Evolutionary conservation across 2,888 invertebrate species (phyloP).

Genomic region (Eupithecia tripunctaria): DNA sequence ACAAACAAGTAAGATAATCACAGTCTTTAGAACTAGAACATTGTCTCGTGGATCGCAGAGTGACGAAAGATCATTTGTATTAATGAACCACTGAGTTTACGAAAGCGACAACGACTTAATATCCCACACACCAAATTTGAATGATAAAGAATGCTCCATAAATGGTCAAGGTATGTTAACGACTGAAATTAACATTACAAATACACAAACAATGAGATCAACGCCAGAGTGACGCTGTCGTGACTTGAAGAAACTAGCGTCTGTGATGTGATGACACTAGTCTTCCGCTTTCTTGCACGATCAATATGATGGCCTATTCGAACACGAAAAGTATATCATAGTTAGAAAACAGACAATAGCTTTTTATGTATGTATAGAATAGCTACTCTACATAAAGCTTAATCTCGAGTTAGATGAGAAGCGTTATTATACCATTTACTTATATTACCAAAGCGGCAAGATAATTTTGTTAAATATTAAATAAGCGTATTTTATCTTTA

Average conservation of each 20-base stretch:
- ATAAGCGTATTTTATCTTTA: no score
- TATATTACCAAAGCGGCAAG: no score
- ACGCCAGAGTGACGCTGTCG: constrained; percentile 35
- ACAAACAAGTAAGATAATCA: background rate
- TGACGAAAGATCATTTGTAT: constrained; percentile 30
- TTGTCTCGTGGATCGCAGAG: background rate
- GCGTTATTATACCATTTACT: no score
- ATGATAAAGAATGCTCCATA: constrained; percentile 41
- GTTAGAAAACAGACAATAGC: no score
- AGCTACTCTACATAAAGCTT: no score
- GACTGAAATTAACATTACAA: constrained; percentile 44
- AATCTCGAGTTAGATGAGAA: no score
- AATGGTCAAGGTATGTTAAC: constrained; percentile 41
- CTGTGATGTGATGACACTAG: constrained; percentile 25
- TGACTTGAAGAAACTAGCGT: constrained; percentile 29
- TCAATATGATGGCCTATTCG: constrained; percentile 22
- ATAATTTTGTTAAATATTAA: no score
- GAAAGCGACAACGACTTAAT: constrained; percentile 37
- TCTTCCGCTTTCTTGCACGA: constrained; percentile 38
- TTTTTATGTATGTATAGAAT: no score
- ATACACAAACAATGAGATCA: constrained; percentile 40
- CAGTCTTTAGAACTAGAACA: background rate
- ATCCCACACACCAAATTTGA: constrained; percentile 43
- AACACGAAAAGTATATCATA: background rate
- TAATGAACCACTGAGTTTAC: constrained; percentile 36